Evolutionary conservation across 2,797 vertebrate genomes (phyloP).

Genomic region (Artibeus lituratus): DNA sequence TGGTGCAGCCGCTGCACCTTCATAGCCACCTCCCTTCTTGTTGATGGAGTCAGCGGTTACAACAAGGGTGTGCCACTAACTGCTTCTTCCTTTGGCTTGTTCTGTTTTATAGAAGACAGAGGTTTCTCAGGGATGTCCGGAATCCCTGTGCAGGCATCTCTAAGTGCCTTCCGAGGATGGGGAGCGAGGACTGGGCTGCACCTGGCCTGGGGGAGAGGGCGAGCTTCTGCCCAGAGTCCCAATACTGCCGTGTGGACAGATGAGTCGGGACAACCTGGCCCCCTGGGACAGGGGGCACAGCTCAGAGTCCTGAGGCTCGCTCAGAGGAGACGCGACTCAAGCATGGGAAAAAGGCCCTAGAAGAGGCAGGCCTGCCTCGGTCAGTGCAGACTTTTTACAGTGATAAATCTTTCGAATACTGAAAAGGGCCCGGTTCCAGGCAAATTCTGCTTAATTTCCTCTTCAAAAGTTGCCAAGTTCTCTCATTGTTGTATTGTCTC

Average conservation of each 20-base stretch:
- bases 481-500: conserved; percentile 68
- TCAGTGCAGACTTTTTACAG: neutral
- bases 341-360: neutral
- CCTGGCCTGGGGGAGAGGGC: neutral
- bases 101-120: neutral
- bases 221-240: conserved; percentile 37
- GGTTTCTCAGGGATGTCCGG: accelerated
- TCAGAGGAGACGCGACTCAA: neutral
- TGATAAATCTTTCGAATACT: conserved; percentile 26
- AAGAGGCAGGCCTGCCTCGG: neutral
- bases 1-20: neutral
- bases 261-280: neutral
- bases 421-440: conserved; percentile 49
- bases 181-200: accelerated
- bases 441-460: conserved; percentile 67
- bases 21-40: neutral
- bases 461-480: conserved; percentile 65
- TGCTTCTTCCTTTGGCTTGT: neutral
- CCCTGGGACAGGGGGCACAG: neutral
- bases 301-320: neutral
- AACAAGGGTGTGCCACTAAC: neutral
- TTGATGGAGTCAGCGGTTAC: neutral
- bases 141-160: neutral
- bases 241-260: neutral
- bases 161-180: neutral